Conservation (phyloP, 2,797 vertebrate species). For the Esox masquinongy region DNA sequence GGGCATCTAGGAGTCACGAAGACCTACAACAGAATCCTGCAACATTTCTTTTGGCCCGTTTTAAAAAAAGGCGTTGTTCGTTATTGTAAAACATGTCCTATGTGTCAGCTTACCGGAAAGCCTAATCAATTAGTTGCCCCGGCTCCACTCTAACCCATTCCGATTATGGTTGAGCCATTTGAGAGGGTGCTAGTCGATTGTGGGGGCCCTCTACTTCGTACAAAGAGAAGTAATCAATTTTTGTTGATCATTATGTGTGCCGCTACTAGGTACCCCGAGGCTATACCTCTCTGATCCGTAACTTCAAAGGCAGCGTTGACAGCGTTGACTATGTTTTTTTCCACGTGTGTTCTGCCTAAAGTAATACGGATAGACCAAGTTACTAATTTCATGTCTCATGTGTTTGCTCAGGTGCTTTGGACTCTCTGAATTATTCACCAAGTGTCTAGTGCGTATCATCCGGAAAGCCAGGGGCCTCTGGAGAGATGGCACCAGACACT, state of each 20-base stretch:
- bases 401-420: conserved; percentile 13
- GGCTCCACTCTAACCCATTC: conserved; percentile 3
- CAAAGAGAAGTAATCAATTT: conserved; percentile 1
- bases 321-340: conserved; percentile 12
- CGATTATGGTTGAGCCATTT: conserved; percentile 1
- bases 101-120: conserved; percentile 1
- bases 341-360: background rate
- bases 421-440: background rate
- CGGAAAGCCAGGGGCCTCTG: conserved; percentile 13
- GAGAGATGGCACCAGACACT: conserved; percentile 2
- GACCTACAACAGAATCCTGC: background rate
- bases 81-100: conserved; percentile 1
- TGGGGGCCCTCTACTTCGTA: conserved; percentile 1
- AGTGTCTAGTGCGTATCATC: conserved; percentile 15
- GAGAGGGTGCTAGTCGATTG: background rate
- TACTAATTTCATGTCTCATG: conserved; percentile 12
- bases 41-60: conserved; percentile 2
- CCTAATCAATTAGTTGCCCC: background rate
- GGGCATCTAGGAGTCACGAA: background rate
- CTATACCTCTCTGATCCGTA: background rate
- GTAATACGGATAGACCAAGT: conserved; percentile 19
- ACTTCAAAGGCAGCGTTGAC: background rate
- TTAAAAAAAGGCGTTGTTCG: background rate
- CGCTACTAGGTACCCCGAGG: background rate
- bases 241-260: conserved; percentile 3